phyloP scores from a whole-genome alignment of 1,140 invertebrate genomes.

The Wiebesia pumilae region DNA sequence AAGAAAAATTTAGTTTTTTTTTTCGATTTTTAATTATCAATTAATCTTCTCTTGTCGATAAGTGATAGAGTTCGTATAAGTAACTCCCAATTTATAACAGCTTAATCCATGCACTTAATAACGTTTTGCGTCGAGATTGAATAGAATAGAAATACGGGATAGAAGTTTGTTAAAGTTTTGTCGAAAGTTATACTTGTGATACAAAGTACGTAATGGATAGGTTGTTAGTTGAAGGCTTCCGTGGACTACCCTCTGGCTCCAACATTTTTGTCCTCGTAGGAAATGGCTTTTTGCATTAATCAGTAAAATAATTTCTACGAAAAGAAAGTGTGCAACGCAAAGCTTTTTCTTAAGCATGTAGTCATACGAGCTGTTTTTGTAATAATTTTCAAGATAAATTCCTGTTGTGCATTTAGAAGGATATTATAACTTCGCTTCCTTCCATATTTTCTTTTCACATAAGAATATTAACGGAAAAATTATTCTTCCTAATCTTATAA shows the following conservation, averaged over 20 bases:
- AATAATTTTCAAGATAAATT: background rate
- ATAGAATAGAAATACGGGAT: constrained; percentile 54
- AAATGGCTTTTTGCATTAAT: constrained; percentile 45
- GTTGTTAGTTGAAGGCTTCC: constrained; percentile 29
- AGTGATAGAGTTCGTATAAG: constrained; percentile 36
- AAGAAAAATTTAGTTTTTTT: constrained; percentile 2
- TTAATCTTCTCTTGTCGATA: constrained; percentile 36
- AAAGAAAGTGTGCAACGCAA: background rate
- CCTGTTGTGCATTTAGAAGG: too few relatives aligned
- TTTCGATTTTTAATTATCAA: constrained; percentile 27
- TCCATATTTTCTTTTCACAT: too few relatives aligned
- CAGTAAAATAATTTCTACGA: constrained; percentile 10
- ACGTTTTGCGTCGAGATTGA: constrained; percentile 48
- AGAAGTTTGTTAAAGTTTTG: constrained; percentile 44
- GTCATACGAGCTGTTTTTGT: background rate
- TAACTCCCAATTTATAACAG: constrained; percentile 34
- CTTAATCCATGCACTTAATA: constrained; percentile 49
- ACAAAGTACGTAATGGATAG: constrained; percentile 51
- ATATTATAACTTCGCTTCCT: too few relatives aligned
- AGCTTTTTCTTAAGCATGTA: background rate
- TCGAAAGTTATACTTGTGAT: constrained; percentile 40
- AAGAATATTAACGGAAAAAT: too few relatives aligned
- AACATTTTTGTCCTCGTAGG: constrained; percentile 52
- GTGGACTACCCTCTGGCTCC: background rate
- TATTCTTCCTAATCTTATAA: too few relatives aligned